These are phyloP conservation scores for Narcine bancroftii DNA, from an alignment of 2,113 vertebrate genomes.

Conservation along the genomic window DNA sequence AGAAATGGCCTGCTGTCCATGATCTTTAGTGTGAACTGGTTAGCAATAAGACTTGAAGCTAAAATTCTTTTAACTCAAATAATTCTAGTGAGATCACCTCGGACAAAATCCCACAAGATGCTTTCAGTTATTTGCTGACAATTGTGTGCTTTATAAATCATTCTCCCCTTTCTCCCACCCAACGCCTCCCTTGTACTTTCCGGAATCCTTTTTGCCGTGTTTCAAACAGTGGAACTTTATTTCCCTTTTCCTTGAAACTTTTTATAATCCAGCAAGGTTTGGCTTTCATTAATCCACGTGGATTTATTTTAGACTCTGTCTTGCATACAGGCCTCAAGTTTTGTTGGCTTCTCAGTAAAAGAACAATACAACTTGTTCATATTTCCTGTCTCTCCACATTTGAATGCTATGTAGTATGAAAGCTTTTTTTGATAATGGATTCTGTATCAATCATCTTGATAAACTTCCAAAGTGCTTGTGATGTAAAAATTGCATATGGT, in stretches of 20 bases:
- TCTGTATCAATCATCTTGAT: background rate
- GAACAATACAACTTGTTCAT: background rate
- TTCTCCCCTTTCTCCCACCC: background rate
- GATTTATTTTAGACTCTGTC: background rate
- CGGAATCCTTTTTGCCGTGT: background rate
- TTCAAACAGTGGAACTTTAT: background rate
- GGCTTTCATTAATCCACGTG: background rate
- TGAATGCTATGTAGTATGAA: too few species aligned
- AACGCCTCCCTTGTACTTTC: too few species aligned
- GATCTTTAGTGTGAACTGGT: background rate
- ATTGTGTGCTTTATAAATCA: background rate
- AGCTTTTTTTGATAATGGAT: background rate
- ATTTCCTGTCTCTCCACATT: background rate
- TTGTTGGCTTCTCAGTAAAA: background rate
- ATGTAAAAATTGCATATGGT: background rate
- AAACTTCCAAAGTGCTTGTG: background rate
- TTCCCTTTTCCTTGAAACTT: background rate
- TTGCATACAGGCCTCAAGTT: background rate
- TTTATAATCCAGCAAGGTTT: background rate
- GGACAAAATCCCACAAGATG: background rate
- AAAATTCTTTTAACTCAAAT: background rate
- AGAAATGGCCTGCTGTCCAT: background rate
- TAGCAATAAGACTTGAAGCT: background rate
- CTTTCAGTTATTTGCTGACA: background rate
- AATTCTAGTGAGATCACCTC: background rate